Conservation (phyloP, 37 sponge, comb jelly and placozoan genomes). For the Trichoplax adhaerens region DNA sequence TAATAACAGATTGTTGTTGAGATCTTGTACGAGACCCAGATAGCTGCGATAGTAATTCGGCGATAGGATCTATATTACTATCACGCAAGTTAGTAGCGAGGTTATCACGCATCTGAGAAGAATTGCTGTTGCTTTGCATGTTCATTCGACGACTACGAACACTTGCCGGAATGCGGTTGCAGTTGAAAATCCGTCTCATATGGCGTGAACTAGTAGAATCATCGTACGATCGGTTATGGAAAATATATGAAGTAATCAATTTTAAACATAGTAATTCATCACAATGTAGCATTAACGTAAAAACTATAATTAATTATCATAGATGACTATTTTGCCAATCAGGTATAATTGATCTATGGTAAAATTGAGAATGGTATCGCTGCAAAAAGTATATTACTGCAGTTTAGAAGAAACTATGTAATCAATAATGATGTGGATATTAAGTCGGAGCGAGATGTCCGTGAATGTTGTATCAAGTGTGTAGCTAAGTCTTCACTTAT, state of each 20-base stretch:
- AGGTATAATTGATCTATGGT: too few relatives aligned
- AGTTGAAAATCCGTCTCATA: conserved; percentile 10
- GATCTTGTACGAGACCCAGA: conserved; percentile 17
- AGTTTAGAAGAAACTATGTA: too few relatives aligned
- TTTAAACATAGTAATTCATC: too few relatives aligned
- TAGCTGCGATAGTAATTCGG: conserved; percentile 60
- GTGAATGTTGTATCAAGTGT: conserved; percentile 73
- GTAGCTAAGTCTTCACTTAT: conserved; percentile 54
- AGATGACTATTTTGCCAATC: too few relatives aligned
- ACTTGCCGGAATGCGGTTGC: conserved; percentile 5
- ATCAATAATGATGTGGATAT: neutral
- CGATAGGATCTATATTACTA: conserved; percentile 37
- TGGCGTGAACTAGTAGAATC: neutral
- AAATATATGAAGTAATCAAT: too few relatives aligned
- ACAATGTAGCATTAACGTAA: too few relatives aligned
- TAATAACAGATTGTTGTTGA: neutral
- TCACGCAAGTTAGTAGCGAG: neutral
- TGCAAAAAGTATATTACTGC: too few relatives aligned
- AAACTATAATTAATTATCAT: too few relatives aligned
- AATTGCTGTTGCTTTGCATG: neutral
- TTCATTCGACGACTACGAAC: conserved; percentile 1
- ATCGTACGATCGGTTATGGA: too few relatives aligned
- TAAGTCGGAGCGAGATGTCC: conserved; percentile 23
- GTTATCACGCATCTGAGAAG: neutral
- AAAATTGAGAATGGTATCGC: too few relatives aligned